Conservation (phyloP, 2,113 vertebrate genomes). For the Noturus placidus region DNA sequence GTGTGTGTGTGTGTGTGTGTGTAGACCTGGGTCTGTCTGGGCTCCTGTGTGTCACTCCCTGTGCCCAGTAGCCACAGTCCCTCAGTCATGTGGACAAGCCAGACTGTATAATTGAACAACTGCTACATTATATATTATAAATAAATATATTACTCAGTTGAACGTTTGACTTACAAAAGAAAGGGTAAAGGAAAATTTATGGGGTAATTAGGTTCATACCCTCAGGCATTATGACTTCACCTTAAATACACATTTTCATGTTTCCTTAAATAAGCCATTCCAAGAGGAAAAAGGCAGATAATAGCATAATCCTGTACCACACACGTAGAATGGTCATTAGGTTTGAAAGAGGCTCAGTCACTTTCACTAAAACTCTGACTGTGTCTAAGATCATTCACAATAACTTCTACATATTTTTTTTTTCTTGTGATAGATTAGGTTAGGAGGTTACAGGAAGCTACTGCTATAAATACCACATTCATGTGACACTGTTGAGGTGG, state of each 20-base stretch:
- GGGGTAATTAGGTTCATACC: constrained; percentile 80
- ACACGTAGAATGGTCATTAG: not conserved
- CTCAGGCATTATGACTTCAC: constrained; percentile 67
- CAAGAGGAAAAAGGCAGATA: not conserved
- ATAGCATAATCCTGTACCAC: not conserved
- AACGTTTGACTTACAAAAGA: constrained; percentile 69
- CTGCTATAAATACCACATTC: constrained; percentile 28
- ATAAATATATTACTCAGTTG: constrained; percentile 84
- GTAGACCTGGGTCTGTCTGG: not conserved
- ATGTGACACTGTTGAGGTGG: constrained; percentile 29
- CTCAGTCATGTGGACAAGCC: constrained; percentile 71
- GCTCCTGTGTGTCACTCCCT: constrained; percentile 1
- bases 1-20: constrained; percentile 1
- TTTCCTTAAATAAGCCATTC: not conserved
- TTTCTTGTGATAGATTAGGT: constrained; percentile 6
- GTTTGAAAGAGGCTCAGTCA: not conserved
- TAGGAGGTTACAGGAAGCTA: not conserved
- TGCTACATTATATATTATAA: constrained; percentile 82
- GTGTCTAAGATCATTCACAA: not conserved
- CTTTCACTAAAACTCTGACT: not conserved
- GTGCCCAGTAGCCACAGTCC: constrained; percentile 30
- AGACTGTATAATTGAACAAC: constrained; percentile 80
- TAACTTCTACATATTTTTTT: not conserved
- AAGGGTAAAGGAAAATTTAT: constrained; percentile 71
- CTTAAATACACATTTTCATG: constrained; percentile 60